These are phyloP conservation scores for Trematocara unimaculatum DNA, from an alignment of 2,113 vertebrate genomes.

Conservation along the genomic window DNA sequence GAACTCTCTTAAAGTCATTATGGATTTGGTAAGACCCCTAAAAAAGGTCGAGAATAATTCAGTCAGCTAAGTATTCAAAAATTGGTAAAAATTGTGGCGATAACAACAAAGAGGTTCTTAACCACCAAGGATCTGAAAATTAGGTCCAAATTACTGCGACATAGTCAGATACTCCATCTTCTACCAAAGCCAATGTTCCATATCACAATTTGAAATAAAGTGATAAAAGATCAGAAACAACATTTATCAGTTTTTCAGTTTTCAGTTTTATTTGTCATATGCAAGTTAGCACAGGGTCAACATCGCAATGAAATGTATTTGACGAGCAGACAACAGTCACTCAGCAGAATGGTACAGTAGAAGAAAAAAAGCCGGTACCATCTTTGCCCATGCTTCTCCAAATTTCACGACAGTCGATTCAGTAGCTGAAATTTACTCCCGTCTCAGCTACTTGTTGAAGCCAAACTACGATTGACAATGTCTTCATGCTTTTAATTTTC, in stretches of 20 bases:
- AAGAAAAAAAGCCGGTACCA: rapidly evolving
- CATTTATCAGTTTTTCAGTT: not conserved
- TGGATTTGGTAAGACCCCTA: not conserved
- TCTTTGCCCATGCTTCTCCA: not conserved
- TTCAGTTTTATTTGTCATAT: not conserved
- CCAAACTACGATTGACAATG: not conserved
- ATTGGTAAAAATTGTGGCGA: not conserved
- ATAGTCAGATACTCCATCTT: not conserved
- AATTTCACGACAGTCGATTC: not conserved
- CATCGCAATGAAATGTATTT: not conserved
- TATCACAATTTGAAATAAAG: not conserved
- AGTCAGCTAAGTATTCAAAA: not conserved
- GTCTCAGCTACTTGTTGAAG: rapidly evolving
- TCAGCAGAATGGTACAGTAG: not conserved
- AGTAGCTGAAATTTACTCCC: not conserved
- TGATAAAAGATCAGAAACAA: not conserved
- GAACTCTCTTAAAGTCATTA: not conserved
- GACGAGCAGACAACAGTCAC: rapidly evolving
- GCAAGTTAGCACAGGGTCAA: not conserved
- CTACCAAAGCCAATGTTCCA: not conserved
- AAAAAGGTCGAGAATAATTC: not conserved
- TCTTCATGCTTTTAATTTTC: not conserved
- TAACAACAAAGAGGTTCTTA: not conserved
- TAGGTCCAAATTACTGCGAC: not conserved
- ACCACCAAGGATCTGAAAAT: not conserved